Evolutionary conservation across 53 echinoderm and acorn worm genomes (phyloP), one percentile per base, ranked within the genome.

Genomic region (Paracentrotus lividus): DNA sequence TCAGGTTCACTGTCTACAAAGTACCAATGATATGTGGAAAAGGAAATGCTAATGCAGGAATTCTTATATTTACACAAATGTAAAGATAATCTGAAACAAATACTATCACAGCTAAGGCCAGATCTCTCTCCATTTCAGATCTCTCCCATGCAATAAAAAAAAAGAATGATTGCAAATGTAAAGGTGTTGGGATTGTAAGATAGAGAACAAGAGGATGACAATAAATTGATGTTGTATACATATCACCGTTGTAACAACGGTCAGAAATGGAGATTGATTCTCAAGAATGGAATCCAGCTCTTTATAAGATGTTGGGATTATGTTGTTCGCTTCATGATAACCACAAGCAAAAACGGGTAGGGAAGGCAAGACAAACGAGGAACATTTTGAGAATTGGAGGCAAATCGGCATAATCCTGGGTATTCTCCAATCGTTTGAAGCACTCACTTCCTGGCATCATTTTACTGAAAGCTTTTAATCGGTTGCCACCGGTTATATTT

Each of bases 161-260:
- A 72, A 32, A 20, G 40, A 40, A 72, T 15, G 15, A 40, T 14
- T 3, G 72, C 36, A 18, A 32, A 72, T 40, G 6, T 47, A 13
- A 5, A 29, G n/a, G 27, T 15, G 49, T 24, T 21, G n/a, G 81
- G 6, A 81, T 81, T 36, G 44, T 45, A 67, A 0, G 40, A 32
- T 20, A 72, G 40, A 72, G 20, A 40, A 72, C 21, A 40, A 18
- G 81, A 45, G 13, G 81, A 81, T 47, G 81, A 81, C 24, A 54
- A 86, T 56, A 86, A 86, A 86, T 86, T 85, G 51, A 1, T 34
- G 56, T 32, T 3, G 86, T 86, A 86, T 86, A 38, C 56, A 86
- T 86, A 56, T 86, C 86, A 55, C 3, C 53, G 27, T 55, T 16
- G 6, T 16, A 55, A 86, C 86, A 53, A 23, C 18, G 56, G 33